Conservation (phyloP, 2,888 invertebrate genomes). For the Oxyteleia sp. region DNA sequence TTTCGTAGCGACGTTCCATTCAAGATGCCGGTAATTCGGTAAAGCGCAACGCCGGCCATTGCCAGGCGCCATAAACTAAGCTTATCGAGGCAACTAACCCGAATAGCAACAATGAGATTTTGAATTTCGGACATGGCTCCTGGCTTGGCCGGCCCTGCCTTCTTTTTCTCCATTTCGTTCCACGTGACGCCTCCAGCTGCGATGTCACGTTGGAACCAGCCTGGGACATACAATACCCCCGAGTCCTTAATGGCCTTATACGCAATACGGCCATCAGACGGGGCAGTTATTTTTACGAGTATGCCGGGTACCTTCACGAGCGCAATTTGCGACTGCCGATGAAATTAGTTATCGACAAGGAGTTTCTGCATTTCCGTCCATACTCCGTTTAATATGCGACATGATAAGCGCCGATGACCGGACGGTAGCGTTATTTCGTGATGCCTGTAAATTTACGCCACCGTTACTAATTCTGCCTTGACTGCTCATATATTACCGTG, state of each 20-base stretch:
- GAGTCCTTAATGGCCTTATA: slow-evolving; percentile 80
- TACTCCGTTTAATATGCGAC: slow-evolving; percentile 25
- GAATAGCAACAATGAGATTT: slow-evolving; percentile 70
- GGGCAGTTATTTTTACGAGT: slow-evolving; percentile 68
- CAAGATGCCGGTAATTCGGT: slow-evolving; percentile 63
- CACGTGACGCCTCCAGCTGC: slow-evolving; percentile 74
- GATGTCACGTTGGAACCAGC: slow-evolving; percentile 78
- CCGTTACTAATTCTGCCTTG: slow-evolving; percentile 21
- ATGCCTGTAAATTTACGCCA: slow-evolving; percentile 10
- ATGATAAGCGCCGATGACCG: slow-evolving; percentile 39
- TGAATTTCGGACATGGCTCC: slow-evolving; percentile 68
- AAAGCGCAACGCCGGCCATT: slow-evolving; percentile 43
- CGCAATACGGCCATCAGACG: slow-evolving; percentile 35
- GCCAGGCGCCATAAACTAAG: slow-evolving; percentile 62
- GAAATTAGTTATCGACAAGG: slow-evolving; percentile 56
- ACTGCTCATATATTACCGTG: slow-evolving; percentile 4
- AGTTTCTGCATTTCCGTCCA: slow-evolving; percentile 37
- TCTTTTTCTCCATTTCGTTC: slow-evolving; percentile 64
- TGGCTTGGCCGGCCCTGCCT: slow-evolving; percentile 59
- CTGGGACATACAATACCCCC: slow-evolving; percentile 74
- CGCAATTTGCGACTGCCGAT: slow-evolving; percentile 46
- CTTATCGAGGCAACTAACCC: slow-evolving; percentile 72
- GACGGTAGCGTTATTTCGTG: slow-evolving; percentile 22
- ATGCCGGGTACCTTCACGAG: slow-evolving; percentile 12
- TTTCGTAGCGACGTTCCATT: slow-evolving; percentile 61